Percentiles rank a stretch among this genome's conserved stretches.
phyloP scores from a whole-genome alignment of 2,888 invertebrate species.

The Ectemnius continuus region DNA sequence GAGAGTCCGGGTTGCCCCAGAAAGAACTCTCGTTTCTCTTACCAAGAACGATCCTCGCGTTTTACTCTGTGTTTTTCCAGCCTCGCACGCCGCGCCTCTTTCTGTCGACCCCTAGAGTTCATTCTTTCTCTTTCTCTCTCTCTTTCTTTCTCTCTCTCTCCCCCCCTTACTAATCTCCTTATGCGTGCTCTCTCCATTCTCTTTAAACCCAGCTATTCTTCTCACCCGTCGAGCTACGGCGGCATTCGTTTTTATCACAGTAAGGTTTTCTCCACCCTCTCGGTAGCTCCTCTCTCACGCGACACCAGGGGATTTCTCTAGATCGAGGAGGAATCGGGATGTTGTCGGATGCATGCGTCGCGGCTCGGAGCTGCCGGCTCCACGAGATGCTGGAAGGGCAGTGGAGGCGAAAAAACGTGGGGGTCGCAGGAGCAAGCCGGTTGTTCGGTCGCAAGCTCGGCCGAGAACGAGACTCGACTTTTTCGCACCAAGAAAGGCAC shows the following conservation, averaged over 20 bases:
- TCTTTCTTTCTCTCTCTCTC: background rate
- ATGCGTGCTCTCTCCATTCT: background rate
- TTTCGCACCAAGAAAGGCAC: no score
- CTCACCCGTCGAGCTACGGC: conserved; percentile 20
- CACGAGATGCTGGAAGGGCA: background rate
- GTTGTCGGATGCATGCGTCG: background rate
- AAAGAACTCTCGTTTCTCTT: background rate
- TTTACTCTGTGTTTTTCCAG: conserved; percentile 20
- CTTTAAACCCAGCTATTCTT: conserved; percentile 37
- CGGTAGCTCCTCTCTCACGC: background rate
- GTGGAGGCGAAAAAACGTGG: conserved; percentile 18
- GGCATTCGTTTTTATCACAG: conserved; percentile 46
- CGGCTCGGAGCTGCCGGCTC: background rate
- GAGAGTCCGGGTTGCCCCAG: background rate
- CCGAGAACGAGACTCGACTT: background rate
- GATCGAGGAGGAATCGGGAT: background rate
- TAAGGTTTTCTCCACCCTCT: conserved; percentile 28
- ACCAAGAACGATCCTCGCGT: background rate
- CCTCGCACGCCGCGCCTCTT: background rate
- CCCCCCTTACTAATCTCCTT: background rate
- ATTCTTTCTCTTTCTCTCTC: background rate
- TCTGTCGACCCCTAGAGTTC: background rate
- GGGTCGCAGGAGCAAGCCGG: conserved; percentile 30
- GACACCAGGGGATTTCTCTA: background rate
- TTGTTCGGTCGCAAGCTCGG: conserved; percentile 38